phyloP scores from a whole-genome alignment of 2,888 invertebrate genomes.

The Bhutanitis thaidina region DNA sequence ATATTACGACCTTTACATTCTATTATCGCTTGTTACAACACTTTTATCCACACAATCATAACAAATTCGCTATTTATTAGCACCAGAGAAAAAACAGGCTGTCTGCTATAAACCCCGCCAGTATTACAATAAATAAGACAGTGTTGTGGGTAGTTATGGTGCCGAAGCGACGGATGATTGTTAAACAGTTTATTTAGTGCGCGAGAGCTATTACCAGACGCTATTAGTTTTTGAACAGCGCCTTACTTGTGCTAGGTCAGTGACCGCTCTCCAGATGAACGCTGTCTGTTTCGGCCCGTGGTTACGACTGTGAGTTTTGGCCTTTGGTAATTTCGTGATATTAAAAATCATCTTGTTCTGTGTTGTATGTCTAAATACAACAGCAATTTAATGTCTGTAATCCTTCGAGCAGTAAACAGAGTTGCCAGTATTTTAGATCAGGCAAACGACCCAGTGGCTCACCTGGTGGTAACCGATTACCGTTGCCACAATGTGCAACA shows the following conservation, averaged over 20 bases:
- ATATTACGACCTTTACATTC: not conserved
- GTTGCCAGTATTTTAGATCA: no score
- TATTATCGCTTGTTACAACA: not conserved
- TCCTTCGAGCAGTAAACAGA: no score
- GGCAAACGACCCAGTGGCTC: no score
- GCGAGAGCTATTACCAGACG: conserved; percentile 9
- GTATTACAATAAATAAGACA: conserved; percentile 1
- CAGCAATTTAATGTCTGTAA: no score
- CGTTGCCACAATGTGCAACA: no score
- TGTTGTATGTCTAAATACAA: no score
- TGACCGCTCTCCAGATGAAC: conserved; percentile 13
- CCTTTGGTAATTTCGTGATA: no score
- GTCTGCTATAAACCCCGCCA: not conserved
- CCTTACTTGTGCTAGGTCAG: conserved; percentile 16
- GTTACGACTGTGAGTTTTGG: not conserved
- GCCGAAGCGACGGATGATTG: not conserved
- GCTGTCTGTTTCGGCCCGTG: not conserved
- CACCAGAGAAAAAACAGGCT: not conserved
- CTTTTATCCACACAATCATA: not conserved
- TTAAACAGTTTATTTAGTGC: conserved; percentile 8
- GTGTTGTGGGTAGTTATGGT: not conserved
- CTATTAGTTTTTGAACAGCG: conserved; percentile 8
- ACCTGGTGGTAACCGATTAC: no score
- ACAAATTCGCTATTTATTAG: conserved; percentile 8
- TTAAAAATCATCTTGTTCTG: no score